A percentile compares a stretch with the other conserved stretches of the same genome.
Conservation (phyloP, 2,113 vertebrate genomes). For the Oreocharis arfaki region DNA sequence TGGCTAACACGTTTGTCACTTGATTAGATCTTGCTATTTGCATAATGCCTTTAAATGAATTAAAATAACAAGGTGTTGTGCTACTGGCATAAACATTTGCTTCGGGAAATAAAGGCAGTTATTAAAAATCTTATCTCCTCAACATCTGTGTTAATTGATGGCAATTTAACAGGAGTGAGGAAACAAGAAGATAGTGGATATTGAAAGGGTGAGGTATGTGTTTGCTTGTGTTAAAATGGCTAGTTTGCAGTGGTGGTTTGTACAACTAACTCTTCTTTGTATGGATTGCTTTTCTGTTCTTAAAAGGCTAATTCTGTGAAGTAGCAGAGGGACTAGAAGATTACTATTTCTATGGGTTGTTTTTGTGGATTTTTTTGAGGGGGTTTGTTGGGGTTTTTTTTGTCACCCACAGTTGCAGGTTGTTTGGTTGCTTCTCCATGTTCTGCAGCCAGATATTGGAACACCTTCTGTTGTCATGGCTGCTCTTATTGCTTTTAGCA, state of each 20-base stretch:
- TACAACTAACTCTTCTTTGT: neutral
- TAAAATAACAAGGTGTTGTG: neutral
- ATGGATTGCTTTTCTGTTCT: neutral
- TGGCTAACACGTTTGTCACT: neutral
- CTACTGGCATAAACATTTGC: neutral
- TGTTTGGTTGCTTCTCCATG: neutral
- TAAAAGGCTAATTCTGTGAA: neutral
- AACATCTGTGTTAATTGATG: neutral
- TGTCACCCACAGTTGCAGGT: neutral
- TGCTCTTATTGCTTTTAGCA: neutral
- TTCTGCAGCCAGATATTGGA: neutral
- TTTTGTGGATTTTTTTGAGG: neutral
- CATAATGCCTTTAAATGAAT: neutral
- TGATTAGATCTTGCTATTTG: conserved; percentile 48
- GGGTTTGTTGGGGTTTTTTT: neutral
- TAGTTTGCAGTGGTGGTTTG: neutral
- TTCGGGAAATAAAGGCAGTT: neutral
- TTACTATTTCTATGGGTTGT: neutral
- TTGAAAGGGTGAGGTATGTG: neutral
- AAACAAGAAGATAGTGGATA: neutral
- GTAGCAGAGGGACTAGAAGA: neutral
- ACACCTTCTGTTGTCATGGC: neutral
- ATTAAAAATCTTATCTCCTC: conserved; percentile 26
- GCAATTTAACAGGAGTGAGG: neutral
- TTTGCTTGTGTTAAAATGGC: neutral